Percentiles rank a stretch among this genome's conserved stretches.
Evolutionary conservation across 2,888 invertebrate genomes (phyloP).

Genomic region (Hetaerina titia): DNA sequence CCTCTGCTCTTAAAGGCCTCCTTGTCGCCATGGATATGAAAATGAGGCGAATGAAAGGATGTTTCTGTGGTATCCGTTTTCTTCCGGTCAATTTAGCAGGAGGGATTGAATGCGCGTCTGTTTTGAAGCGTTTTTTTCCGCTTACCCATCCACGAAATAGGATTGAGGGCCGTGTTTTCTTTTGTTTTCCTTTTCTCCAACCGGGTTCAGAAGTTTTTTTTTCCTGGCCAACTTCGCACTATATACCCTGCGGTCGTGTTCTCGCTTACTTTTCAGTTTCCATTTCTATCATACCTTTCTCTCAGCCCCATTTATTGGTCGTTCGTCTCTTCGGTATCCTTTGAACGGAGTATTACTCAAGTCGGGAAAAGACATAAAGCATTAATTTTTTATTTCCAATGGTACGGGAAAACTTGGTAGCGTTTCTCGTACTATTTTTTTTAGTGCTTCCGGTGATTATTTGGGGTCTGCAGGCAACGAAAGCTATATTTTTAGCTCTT

Average conservation of each 20-base stretch:
- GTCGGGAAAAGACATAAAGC: background rate
- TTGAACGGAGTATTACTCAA: background rate
- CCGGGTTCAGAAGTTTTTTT: background rate
- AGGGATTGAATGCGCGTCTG: background rate
- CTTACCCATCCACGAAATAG: slow-evolving; percentile 28
- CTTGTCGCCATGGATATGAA: slow-evolving; percentile 4
- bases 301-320: background rate
- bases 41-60: slow-evolving; percentile 6
- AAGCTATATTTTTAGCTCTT: background rate
- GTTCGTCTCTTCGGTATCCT: background rate
- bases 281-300: slow-evolving; percentile 7
- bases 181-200: background rate
- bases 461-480: background rate
- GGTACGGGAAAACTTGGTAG: background rate
- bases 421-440: background rate
- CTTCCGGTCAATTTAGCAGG: background rate
- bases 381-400: background rate
- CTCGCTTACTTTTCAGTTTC: background rate
- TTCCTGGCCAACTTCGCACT: slow-evolving; percentile 22
- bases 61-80: background rate
- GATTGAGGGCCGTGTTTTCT: background rate
- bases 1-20: background rate
- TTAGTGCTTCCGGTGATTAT: background rate
- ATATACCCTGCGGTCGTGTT: background rate
- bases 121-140: background rate